These are phyloP conservation scores for Malthinus seriepunctatus DNA, from an alignment of 2,888 invertebrate genomes.

Conservation along the genomic window DNA sequence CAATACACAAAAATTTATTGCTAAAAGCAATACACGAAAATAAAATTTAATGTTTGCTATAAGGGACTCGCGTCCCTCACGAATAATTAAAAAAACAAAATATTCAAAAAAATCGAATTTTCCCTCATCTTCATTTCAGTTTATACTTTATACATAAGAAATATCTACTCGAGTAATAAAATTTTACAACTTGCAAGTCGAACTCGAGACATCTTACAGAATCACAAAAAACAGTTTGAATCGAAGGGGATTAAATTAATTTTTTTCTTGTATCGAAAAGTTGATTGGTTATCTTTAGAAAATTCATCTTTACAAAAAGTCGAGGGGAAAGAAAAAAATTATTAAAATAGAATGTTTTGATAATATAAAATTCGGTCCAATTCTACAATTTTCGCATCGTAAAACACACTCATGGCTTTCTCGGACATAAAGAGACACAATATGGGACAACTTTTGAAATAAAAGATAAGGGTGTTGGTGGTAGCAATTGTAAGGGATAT, in stretches of 20 bases:
- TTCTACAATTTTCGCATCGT: conserved; percentile 42
- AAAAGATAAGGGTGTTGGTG: conserved; percentile 40
- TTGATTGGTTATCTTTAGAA: too few relatives aligned
- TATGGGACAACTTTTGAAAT: conserved; percentile 47
- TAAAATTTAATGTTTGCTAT: too few relatives aligned
- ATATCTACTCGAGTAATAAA: not conserved
- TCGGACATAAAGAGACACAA: conserved; percentile 44
- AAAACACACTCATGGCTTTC: conserved; percentile 43
- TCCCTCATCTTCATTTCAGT: not conserved
- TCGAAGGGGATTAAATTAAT: conserved; percentile 3
- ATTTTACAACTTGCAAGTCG: conserved; percentile 4
- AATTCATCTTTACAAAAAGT: too few relatives aligned
- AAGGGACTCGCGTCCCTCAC: too few relatives aligned
- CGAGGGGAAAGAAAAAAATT: too few relatives aligned
- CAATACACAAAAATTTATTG: too few relatives aligned
- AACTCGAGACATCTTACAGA: conserved; percentile 1
- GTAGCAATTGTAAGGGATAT: not conserved
- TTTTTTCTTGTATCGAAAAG: not conserved
- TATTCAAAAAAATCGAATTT: too few relatives aligned
- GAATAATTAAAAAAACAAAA: too few relatives aligned
- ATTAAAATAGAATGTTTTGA: conserved; percentile 1
- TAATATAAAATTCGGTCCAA: conserved; percentile 23
- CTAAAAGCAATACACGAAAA: too few relatives aligned
- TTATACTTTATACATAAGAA: not conserved
- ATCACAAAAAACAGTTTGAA: conserved; percentile 2